Percentiles rank a stretch among this genome's conserved stretches.
Conservation (phyloP, 2,797 vertebrate genomes). For the Pachyuromys duprasi region DNA sequence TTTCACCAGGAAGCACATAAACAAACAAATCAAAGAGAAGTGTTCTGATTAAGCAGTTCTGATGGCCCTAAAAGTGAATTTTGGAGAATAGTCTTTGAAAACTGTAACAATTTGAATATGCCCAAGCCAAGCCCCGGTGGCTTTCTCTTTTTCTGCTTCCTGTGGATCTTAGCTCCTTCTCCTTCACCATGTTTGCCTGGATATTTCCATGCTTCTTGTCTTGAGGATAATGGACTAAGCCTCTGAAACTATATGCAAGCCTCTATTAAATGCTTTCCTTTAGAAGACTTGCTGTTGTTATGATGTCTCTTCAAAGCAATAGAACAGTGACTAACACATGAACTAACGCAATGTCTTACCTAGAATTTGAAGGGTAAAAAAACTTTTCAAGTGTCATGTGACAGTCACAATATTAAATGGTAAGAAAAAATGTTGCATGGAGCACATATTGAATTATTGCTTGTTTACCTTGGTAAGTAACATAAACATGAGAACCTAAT, state of each 20-base stretch:
- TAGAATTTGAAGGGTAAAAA: neutral
- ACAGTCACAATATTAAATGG: neutral
- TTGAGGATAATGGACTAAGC: neutral
- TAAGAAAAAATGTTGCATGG: neutral
- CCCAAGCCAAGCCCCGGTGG: neutral
- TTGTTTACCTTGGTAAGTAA: neutral
- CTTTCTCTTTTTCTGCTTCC: neutral
- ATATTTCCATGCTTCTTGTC: too few relatives aligned
- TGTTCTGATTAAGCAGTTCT: neutral
- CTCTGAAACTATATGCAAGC: neutral
- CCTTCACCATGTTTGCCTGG: rapidly evolving
- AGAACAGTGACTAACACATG: neutral
- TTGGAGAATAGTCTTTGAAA: neutral
- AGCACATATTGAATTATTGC: too few relatives aligned
- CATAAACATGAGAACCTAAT: neutral
- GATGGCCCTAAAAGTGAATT: neutral
- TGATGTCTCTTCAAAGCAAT: neutral
- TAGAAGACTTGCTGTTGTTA: neutral
- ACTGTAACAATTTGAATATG: neutral
- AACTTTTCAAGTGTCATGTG: neutral
- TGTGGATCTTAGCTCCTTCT: neutral
- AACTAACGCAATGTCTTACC: too few relatives aligned
- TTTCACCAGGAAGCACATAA: neutral
- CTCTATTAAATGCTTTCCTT: neutral
- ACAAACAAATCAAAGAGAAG: neutral